phyloP scores from a whole-genome alignment of 2,888 invertebrate genomes.

The Diplolepis rosae region DNA sequence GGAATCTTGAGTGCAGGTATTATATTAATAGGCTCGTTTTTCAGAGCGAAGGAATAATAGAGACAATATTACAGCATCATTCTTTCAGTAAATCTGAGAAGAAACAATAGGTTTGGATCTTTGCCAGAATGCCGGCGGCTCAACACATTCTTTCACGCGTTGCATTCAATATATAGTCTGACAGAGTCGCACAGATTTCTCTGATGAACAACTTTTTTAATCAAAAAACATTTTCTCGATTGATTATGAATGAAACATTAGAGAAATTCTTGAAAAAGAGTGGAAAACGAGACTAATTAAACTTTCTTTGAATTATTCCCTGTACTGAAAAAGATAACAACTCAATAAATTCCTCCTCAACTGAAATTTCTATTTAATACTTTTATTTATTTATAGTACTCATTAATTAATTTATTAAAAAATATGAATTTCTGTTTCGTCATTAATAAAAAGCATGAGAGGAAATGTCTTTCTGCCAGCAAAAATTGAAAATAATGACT shows the following conservation, averaged over 20 bases:
- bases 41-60: not conserved
- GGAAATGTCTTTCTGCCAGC: not conserved
- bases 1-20: not conserved
- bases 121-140: not conserved
- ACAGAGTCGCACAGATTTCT: not conserved
- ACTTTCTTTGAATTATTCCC: not conserved
- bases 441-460: not conserved
- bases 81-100: not conserved
- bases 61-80: conserved; percentile 3
- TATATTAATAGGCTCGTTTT: not conserved
- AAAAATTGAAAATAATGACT: not conserved
- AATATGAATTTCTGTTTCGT: not conserved
- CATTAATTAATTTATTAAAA: not conserved
- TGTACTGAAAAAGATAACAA: not conserved
- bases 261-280: not conserved
- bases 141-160: conserved; percentile 7
- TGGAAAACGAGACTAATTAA: not conserved
- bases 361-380: too few species aligned
- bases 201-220: not conserved
- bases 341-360: not conserved
- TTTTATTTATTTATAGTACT: not conserved
- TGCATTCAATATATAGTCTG: not conserved
- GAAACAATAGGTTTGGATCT: conserved; percentile 10
- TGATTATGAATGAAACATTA: conserved; percentile 11
- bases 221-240: not conserved